Conservation (phyloP, 2,797 vertebrate species). For the Pseudochromis fuscus region DNA sequence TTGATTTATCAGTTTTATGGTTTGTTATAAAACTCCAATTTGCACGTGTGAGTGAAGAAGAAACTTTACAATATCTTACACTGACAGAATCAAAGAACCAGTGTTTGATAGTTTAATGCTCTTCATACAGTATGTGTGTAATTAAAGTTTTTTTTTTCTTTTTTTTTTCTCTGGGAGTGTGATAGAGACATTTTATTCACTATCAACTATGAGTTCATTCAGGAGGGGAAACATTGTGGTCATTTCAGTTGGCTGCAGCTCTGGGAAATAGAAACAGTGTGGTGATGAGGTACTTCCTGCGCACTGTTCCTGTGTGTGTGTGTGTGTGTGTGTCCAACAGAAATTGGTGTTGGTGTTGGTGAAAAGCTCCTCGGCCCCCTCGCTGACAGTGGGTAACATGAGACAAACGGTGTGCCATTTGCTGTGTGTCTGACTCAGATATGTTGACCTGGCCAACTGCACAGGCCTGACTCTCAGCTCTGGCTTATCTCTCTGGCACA, state of each 20-base stretch:
- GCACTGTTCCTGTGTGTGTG: conserved; percentile 40
- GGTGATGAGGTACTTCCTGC: conserved; percentile 73
- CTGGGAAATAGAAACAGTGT: conserved; percentile 58
- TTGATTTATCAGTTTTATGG: conserved; percentile 74
- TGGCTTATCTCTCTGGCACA: conserved; percentile 87
- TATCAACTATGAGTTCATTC: conserved; percentile 51
- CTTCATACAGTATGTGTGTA: background rate
- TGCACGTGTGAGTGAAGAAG: conserved; percentile 44
- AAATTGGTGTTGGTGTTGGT: conserved; percentile 76
- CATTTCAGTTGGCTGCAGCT: conserved; percentile 35
- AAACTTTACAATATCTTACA: conserved; percentile 25
- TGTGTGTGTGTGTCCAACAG: conserved; percentile 18
- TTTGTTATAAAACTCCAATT: conserved; percentile 65
- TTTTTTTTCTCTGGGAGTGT: conserved; percentile 16
- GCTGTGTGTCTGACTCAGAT: conserved; percentile 81
- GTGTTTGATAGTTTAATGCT: conserved; percentile 18
- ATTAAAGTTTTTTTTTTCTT: conserved; percentile 4
- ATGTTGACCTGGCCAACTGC: conserved; percentile 82
- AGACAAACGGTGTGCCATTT: conserved; percentile 85
- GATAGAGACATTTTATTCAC: conserved; percentile 50
- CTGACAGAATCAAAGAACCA: conserved; percentile 20
- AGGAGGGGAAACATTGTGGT: conserved; percentile 41
- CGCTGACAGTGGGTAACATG: conserved; percentile 74
- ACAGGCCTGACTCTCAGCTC: conserved; percentile 87
- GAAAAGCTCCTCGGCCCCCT: conserved; percentile 62